Evolutionary conservation across 2,888 invertebrate genomes (phyloP).

Genomic region (Leptinotarsa tumamoca): DNA sequence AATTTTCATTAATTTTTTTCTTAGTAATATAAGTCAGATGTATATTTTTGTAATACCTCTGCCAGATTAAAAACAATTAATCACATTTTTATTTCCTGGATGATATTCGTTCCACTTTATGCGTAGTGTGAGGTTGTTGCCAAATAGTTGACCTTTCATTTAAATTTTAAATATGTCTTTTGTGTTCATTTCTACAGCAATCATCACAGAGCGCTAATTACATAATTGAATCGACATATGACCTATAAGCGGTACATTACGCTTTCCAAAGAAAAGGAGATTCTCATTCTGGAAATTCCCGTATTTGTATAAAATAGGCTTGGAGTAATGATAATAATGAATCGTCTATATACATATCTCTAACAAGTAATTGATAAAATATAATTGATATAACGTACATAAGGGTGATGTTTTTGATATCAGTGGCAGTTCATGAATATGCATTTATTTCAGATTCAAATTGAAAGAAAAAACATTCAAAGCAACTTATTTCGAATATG

Average conservation of each 20-base stretch:
- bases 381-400: too few relatives aligned
- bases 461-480: too few relatives aligned
- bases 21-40: not conserved
- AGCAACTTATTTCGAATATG: too few relatives aligned
- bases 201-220: not conserved
- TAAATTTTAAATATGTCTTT: too few relatives aligned
- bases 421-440: too few relatives aligned
- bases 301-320: not conserved
- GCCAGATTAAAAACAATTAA: not conserved
- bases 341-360: too few relatives aligned
- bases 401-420: too few relatives aligned
- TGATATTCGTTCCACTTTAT: not conserved
- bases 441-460: too few relatives aligned
- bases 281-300: not conserved
- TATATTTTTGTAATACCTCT: not conserved
- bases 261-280: not conserved
- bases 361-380: too few relatives aligned
- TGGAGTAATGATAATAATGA: too few relatives aligned
- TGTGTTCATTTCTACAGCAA: too few relatives aligned
- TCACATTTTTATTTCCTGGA: not conserved
- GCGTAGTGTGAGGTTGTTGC: not conserved
- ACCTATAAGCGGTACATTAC: not conserved
- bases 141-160: conserved; percentile 6
- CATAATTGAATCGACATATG: not conserved
- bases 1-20: too few relatives aligned